Conservation (phyloP, 2,113 vertebrate species). For the Ascaphus truei region DNA sequence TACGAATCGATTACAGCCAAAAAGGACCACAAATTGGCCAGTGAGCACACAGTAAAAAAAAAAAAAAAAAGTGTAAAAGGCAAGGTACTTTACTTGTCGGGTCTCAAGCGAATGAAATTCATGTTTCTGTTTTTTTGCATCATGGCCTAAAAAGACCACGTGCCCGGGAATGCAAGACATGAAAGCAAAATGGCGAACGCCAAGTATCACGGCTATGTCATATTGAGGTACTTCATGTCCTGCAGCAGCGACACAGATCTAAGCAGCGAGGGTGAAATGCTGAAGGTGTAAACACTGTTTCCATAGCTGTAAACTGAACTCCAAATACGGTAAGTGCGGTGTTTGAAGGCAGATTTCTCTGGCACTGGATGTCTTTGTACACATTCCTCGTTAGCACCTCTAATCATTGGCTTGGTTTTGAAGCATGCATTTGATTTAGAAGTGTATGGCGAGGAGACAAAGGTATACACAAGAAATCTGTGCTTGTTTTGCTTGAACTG, state of each 20-base stretch:
- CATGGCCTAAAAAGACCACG: neutral
- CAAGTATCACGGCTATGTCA: neutral
- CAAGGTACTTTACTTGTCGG: neutral
- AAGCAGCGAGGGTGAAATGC: constrained; percentile 5
- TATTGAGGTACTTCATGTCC: neutral
- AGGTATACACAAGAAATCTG: neutral
- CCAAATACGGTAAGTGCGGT: constrained; percentile 15
- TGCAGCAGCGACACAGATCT: neutral
- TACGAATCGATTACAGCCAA: neutral
- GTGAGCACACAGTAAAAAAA: neutral
- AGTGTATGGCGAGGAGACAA: neutral
- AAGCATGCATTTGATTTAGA: neutral
- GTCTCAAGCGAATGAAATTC: neutral
- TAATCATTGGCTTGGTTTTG: neutral
- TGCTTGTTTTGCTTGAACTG: neutral
- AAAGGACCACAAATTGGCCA: neutral
- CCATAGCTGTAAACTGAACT: constrained; percentile 4
- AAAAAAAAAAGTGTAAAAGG: neutral
- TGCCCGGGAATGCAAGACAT: neutral
- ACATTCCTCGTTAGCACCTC: neutral
- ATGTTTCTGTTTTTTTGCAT: no score
- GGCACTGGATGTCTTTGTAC: neutral
- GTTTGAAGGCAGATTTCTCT: neutral
- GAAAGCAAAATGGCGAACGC: neutral
- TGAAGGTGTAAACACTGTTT: constrained; percentile 20